These are phyloP conservation scores for Liposcelis brunnea DNA, from an alignment of 2,888 invertebrate genomes.

Conservation along the genomic window DNA sequence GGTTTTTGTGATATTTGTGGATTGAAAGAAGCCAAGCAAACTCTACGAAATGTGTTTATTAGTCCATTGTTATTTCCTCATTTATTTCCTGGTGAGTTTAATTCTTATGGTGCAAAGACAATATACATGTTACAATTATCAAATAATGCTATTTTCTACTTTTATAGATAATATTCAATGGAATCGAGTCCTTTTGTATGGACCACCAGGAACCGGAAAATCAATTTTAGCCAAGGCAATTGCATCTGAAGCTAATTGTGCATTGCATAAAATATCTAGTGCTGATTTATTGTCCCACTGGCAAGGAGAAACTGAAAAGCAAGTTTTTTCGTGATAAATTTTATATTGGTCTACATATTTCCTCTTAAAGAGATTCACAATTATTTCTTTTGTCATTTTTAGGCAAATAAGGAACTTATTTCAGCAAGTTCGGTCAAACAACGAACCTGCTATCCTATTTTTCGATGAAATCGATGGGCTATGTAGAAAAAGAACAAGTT, in stretches of 20 bases:
- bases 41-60: no score
- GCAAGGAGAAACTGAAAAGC: conserved; percentile 40
- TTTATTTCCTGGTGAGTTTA: no score
- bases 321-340: conserved; percentile 16
- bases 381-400: no score
- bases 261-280: conserved; percentile 32
- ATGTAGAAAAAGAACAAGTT: conserved; percentile 29
- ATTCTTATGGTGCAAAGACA: no score
- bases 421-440: background rate
- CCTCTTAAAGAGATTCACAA: no score
- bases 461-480: conserved; percentile 41
- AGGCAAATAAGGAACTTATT: no score
- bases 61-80: no score
- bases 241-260: conserved; percentile 30
- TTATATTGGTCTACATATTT: no score
- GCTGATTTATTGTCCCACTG: conserved; percentile 34
- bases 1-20: no score
- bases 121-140: no score
- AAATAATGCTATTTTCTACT: no score
- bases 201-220: conserved; percentile 32
- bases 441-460: conserved; percentile 31
- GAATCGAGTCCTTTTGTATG: conserved; percentile 34
- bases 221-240: conserved; percentile 27
- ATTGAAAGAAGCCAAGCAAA: no score
- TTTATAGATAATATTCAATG: conserved; percentile 23